Conservation (phyloP, 2,113 vertebrate genomes). For the Symphodus melops region DNA sequence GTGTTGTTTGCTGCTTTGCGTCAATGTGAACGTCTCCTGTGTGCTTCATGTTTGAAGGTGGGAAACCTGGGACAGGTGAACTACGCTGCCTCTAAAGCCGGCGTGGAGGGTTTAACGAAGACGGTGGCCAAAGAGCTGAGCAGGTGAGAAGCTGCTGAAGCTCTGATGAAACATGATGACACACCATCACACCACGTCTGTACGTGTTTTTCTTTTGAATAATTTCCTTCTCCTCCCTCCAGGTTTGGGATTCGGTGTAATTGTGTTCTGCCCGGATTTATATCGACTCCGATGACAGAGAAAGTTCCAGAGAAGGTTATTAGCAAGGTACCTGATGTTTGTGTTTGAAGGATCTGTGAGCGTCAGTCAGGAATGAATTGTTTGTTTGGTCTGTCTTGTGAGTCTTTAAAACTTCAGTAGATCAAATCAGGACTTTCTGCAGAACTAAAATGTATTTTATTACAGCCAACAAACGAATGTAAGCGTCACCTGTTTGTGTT, state of each 20-base stretch:
- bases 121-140: constrained; percentile 88
- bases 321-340: constrained; percentile 79
- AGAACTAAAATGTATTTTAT: too few species aligned
- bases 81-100: constrained; percentile 89
- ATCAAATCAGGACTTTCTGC: too few species aligned
- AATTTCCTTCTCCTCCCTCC: background rate
- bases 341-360: too few species aligned
- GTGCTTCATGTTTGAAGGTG: constrained; percentile 76
- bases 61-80: constrained; percentile 90
- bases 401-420: too few species aligned
- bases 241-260: constrained; percentile 91
- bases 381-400: too few species aligned
- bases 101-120: constrained; percentile 88
- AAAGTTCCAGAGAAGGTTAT: constrained; percentile 88
- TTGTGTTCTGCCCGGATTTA: constrained; percentile 88
- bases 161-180: rapidly evolving
- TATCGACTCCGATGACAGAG: constrained; percentile 88
- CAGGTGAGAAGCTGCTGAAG: constrained; percentile 59
- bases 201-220: too few species aligned
- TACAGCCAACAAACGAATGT: too few species aligned
- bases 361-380: too few species aligned
- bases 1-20: too few species aligned
- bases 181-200: too few species aligned
- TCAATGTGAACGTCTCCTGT: background rate
- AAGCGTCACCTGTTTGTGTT: constrained; percentile 12